Conservation (phyloP, 1,140 invertebrate genomes). For the Delia radicum region DNA sequence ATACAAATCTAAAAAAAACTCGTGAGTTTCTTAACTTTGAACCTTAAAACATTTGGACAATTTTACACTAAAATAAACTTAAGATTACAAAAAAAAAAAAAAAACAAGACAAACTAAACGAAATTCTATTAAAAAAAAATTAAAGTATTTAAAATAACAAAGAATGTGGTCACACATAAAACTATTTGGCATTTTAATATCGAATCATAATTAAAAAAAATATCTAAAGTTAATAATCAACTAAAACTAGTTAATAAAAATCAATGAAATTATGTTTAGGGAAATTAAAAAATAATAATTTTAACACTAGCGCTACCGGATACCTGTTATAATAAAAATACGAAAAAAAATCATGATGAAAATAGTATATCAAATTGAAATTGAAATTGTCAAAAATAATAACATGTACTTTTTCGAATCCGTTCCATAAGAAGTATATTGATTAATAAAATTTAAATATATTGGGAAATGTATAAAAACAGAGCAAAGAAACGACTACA, state of each 20-base stretch:
- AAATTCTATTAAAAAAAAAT: background rate
- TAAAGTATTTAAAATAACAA: too few relatives aligned
- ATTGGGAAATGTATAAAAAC: too few relatives aligned
- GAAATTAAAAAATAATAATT: background rate
- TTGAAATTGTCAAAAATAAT: background rate
- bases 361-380: background rate
- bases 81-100: background rate
- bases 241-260: background rate
- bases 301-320: background rate
- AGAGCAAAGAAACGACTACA: too few relatives aligned
- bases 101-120: too few relatives aligned
- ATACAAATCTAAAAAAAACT: too few relatives aligned
- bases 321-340: background rate
- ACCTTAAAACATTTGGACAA: background rate
- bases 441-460: background rate
- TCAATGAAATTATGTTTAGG: background rate
- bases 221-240: too few relatives aligned
- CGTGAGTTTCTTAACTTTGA: background rate
- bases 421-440: background rate
- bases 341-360: background rate
- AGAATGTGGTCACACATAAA: too few relatives aligned
- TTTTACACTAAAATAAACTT: background rate
- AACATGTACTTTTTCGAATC: background rate
- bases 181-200: too few relatives aligned
- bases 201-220: too few relatives aligned